phyloP scores from a whole-genome alignment of 2,888 invertebrate species.

The Oligia fasciuncula region DNA sequence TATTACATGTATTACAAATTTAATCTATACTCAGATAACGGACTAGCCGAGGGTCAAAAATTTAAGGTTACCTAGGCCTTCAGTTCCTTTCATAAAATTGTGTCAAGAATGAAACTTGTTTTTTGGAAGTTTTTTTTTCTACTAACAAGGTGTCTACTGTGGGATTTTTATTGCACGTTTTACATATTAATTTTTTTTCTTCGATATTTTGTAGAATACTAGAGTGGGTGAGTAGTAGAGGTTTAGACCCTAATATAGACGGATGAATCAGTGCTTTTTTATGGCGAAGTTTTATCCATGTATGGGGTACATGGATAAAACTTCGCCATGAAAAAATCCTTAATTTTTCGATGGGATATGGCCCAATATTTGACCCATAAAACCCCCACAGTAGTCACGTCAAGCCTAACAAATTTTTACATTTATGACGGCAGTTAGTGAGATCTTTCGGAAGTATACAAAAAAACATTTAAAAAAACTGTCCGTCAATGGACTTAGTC shows the following conservation, averaged over 20 bases:
- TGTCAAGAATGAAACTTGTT: conserved; percentile 67
- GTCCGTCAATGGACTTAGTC: conserved; percentile 82
- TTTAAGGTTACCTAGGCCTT: conserved; percentile 64
- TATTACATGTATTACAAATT: conserved; percentile 41
- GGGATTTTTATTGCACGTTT: conserved; percentile 43
- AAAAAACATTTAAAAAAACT: conserved; percentile 73
- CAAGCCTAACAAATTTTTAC: conserved; percentile 70
- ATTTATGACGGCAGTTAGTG: conserved; percentile 81
- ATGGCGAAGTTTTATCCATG: too few relatives aligned
- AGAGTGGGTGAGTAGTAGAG: background rate
- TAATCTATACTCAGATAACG: conserved; percentile 42
- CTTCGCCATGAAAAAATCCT: background rate
- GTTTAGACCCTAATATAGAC: background rate
- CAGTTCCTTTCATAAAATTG: conserved; percentile 59
- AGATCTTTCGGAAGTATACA: conserved; percentile 85
- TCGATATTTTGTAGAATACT: conserved; percentile 11
- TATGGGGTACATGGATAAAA: too few relatives aligned
- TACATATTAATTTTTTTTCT: background rate
- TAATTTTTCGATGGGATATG: conserved; percentile 13
- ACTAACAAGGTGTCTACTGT: conserved; percentile 65
- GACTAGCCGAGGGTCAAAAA: conserved; percentile 55
- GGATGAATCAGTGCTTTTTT: conserved; percentile 10
- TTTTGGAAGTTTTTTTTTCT: conserved; percentile 68
- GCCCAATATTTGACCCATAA: conserved; percentile 26
- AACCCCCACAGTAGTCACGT: conserved; percentile 69